phyloP scores from a whole-genome alignment of 2,113 vertebrate species.

The Verasper variegatus region DNA sequence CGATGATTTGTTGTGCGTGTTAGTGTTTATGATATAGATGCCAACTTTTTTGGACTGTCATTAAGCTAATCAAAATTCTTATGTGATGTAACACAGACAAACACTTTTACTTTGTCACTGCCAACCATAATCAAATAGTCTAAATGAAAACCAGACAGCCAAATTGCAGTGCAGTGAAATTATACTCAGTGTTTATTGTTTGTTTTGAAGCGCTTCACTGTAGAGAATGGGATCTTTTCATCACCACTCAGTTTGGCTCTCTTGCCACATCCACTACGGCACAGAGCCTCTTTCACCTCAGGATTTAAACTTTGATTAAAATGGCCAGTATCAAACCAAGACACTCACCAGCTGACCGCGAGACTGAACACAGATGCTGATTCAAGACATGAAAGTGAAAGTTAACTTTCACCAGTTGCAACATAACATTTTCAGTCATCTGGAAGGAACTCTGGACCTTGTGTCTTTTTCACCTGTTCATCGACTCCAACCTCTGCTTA shows the following conservation, averaged over 20 bases:
- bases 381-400: too few species aligned
- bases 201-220: conserved; percentile 1
- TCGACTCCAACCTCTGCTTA: too few species aligned
- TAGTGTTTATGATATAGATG: conserved; percentile 55
- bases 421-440: too few species aligned
- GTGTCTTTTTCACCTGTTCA: too few species aligned
- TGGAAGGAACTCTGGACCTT: too few species aligned
- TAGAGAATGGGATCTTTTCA: conserved; percentile 8
- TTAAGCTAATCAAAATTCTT: conserved; percentile 66
- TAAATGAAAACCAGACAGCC: conserved; percentile 38
- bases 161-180: conserved; percentile 50
- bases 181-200: conserved; percentile 29
- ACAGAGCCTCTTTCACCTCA: background rate
- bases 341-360: background rate
- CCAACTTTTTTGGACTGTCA: conserved; percentile 59
- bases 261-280: background rate
- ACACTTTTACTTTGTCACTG: conserved; percentile 38
- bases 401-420: too few species aligned
- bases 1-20: conserved; percentile 45
- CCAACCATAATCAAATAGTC: conserved; percentile 40
- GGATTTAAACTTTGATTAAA: background rate
- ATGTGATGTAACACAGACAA: conserved; percentile 34
- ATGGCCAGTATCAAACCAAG: background rate
- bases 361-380: too few species aligned
- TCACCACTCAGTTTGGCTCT: background rate